phyloP scores from a whole-genome alignment of 2,888 invertebrate genomes.

The Molanna angustata region DNA sequence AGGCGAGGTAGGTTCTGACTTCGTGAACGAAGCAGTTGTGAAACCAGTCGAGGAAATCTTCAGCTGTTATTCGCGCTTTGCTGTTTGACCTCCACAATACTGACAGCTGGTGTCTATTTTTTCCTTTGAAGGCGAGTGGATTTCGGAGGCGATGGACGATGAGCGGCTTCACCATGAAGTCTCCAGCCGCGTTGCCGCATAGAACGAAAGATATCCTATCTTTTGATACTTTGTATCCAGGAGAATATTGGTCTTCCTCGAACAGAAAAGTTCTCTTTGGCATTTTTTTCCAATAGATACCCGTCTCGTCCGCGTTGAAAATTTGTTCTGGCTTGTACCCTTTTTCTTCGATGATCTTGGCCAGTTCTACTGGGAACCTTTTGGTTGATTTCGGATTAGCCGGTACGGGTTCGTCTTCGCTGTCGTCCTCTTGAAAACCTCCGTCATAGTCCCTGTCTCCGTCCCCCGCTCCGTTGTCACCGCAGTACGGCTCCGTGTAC shows the following conservation, averaged over 20 bases:
- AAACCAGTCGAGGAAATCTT: constrained; percentile 30
- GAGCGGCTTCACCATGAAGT: constrained; percentile 36
- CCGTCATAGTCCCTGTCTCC: not conserved
- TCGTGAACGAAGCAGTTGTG: constrained; percentile 32
- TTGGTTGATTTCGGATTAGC: constrained; percentile 18
- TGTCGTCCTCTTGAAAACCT: constrained; percentile 3
- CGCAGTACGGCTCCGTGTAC: constrained; percentile 1
- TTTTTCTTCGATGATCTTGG: constrained; percentile 34
- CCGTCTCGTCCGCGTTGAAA: constrained; percentile 36
- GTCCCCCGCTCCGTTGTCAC: not conserved
- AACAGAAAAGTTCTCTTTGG: constrained; percentile 37
- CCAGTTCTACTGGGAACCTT: constrained; percentile 17
- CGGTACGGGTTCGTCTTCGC: not conserved
- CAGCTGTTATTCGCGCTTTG: constrained; percentile 35
- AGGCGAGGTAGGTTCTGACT: constrained; percentile 29
- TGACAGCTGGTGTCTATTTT: constrained; percentile 33
- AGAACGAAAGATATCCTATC: constrained; percentile 36
- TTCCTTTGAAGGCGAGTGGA: constrained; percentile 35
- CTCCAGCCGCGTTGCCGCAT: constrained; percentile 36
- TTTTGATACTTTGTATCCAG: constrained; percentile 35
- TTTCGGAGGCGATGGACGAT: constrained; percentile 35
- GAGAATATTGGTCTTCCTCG: constrained; percentile 35
- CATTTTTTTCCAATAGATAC: constrained; percentile 37
- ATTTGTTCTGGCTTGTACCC: constrained; percentile 35
- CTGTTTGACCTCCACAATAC: constrained; percentile 36